Evolutionary conservation across 1,140 invertebrate species (phyloP), one percentile per base, ranked within the genome.

Genomic region (Pectinophora gossypiella): DNA sequence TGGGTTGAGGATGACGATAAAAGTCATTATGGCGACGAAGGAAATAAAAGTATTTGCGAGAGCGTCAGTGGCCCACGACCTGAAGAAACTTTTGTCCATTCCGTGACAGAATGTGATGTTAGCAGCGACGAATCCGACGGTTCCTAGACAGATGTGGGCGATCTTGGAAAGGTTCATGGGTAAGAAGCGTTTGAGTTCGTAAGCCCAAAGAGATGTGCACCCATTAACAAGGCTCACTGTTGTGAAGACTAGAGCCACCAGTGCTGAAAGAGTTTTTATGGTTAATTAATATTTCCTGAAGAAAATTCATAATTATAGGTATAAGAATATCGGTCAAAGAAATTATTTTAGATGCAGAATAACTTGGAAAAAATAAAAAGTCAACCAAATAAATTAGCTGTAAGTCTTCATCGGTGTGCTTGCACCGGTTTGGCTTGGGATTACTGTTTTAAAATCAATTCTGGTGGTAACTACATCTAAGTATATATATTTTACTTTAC

Each of bases 241-340:
- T 5, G 64, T 71, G 53, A 68, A 68, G 2, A 64, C 60, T n/a
- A 68, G 16, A 1, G 64, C 54, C 0, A 58, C 59, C 0, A 71
- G 42, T n/a, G 50, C 68, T 71, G 61, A 7, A 42, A 56, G 2
- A 56, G n/a, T n/a, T n/a, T n/a, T n/a, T n/a, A n/a, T n/a, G n/a
- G n/a, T n/a, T n/a, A n/a, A n/a, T n/a, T n/a, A n/a, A n/a, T n/a
- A n/a, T n/a, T n/a, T n/a, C n/a, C n/a, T n/a, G n/a, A n/a, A n/a
- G n/a, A n/a, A n/a, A n/a, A n/a, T n/a, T n/a, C n/a, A n/a, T n/a
- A n/a, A n/a, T n/a, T n/a, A n/a, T n/a, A n/a, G n/a, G n/a, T n/a
- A n/a, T n/a, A n/a, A n/a, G n/a, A n/a, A n/a, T n/a, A n/a, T n/a
- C n/a, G n/a, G n/a, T n/a, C n/a, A n/a, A n/a, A n/a, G n/a, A n/a